Evolutionary conservation across 2,888 invertebrate species (phyloP), one percentile per base, ranked within the genome.

Genomic region (Melinopterus prodromus): DNA sequence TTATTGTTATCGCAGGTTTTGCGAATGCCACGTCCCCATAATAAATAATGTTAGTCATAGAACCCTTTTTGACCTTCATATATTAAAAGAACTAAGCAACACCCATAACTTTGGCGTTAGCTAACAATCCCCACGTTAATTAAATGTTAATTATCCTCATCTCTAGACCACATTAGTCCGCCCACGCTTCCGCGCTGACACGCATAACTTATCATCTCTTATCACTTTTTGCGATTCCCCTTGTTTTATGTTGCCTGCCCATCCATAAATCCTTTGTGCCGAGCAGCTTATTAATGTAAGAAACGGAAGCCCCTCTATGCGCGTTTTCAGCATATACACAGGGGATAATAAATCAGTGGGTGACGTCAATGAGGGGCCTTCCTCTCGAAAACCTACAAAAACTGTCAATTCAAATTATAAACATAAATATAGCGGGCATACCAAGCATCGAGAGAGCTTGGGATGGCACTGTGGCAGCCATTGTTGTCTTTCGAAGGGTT

Each of bases 121-220:
- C 12, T 9, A 53, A 53, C 53, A 53, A 53, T 9, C 9, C 9
- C 53, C 1, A 53, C 9, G 53, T 53, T 53, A 53, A 53, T 53
- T 53, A 53, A 53, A 53, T 53, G 53, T 12, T 53, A 53, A 53
- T 53, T 53, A 53, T 53, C 53, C 9, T 53, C 53, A 53, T 53
- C 5, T 53, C 53, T 12, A 7, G 53, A 9, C 53, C 53, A 53
- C 53, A 53, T 53, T 53, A 53, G 53, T 12, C 9, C 53, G 53
- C 53, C 9, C 53, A 7, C 53, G 7, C 53, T 53, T 53, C 53
- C 7, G 2, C 12, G 7, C 53, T 53, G 53, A 53, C 53, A 53
- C 53, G 53, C 53, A 53, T 53, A 53, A 53, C 53, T 53, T 53
- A 53, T 53, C 53, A 53, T 53, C 53, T 53, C 53, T 53, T 53